phyloP scores from a whole-genome alignment of 2,888 invertebrate genomes.

The Tribolium freemani region DNA sequence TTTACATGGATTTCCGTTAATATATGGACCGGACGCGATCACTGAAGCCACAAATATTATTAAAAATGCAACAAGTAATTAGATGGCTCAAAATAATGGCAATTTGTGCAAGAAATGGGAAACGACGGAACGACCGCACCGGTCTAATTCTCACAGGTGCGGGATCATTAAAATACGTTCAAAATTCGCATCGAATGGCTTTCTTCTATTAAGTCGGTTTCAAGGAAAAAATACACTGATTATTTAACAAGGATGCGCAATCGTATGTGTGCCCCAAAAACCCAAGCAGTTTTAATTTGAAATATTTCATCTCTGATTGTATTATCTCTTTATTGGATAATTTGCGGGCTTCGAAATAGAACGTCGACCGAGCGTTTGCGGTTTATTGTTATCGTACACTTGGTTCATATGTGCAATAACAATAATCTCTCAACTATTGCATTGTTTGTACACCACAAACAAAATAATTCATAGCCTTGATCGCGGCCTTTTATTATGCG shows the following conservation, averaged over 20 bases:
- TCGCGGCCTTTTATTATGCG: background rate
- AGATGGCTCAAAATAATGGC: background rate
- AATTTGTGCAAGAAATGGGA: slow-evolving; percentile 4
- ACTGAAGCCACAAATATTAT: background rate
- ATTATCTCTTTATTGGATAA: slow-evolving; percentile 18
- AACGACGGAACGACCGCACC: background rate
- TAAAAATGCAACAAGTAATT: background rate
- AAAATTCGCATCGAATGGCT: no score
- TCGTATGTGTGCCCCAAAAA: background rate
- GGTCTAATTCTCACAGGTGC: background rate
- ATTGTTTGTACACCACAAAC: background rate
- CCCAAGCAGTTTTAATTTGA: background rate
- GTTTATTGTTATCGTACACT: slow-evolving; percentile 24
- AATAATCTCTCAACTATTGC: slow-evolving; percentile 9
- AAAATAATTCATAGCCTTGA: slow-evolving; percentile 8
- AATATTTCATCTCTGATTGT: background rate
- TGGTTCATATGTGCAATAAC: slow-evolving; percentile 16
- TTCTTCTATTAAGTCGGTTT: background rate
- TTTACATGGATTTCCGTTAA: background rate
- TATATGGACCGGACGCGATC: background rate
- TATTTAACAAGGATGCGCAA: background rate
- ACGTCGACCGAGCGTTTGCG: slow-evolving; percentile 28
- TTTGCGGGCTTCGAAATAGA: slow-evolving; percentile 12
- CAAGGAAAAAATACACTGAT: background rate
- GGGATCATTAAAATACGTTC: background rate